Conservation (phyloP, 2,888 invertebrate genomes). For the Ophioninae sp. region DNA sequence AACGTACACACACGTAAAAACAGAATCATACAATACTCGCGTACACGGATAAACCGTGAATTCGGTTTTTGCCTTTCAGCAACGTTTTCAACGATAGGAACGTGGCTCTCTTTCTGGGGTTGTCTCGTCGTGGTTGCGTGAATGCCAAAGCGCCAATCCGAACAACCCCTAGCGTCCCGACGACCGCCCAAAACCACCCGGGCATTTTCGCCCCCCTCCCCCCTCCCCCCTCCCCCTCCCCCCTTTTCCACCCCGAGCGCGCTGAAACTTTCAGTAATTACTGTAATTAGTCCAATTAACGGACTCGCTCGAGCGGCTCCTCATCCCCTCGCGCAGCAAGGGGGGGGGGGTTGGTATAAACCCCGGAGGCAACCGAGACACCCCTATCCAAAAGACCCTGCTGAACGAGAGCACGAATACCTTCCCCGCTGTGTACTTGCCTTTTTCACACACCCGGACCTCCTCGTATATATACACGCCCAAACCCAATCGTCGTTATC, state of each 20-base stretch:
- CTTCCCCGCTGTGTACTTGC: slow-evolving; percentile 37
- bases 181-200: slow-evolving; percentile 63
- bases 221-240: slow-evolving; percentile 35
- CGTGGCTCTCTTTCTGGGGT: slow-evolving; percentile 35
- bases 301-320: slow-evolving; percentile 77
- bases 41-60: slow-evolving; percentile 38
- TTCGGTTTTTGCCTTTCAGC: slow-evolving; percentile 56
- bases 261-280: slow-evolving; percentile 81
- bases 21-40: background rate
- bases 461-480: slow-evolving; percentile 34
- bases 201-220: slow-evolving; percentile 15
- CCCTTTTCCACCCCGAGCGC: slow-evolving; percentile 60
- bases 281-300: slow-evolving; percentile 81
- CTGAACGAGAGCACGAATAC: slow-evolving; percentile 44
- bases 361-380: slow-evolving; percentile 61
- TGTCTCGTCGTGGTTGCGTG: slow-evolving; percentile 11
- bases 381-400: slow-evolving; percentile 42
- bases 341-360: slow-evolving; percentile 38
- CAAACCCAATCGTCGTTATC: background rate
- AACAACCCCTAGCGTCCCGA: slow-evolving; percentile 64
- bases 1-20: slow-evolving; percentile 2
- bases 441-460: background rate
- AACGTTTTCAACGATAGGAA: slow-evolving; percentile 2
- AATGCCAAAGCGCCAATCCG: slow-evolving; percentile 35
- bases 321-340: slow-evolving; percentile 59